Percentiles rank a stretch among this genome's conserved stretches.
Conservation (phyloP, 2,888 invertebrate species). For the Drosophila aldrichi region DNA sequence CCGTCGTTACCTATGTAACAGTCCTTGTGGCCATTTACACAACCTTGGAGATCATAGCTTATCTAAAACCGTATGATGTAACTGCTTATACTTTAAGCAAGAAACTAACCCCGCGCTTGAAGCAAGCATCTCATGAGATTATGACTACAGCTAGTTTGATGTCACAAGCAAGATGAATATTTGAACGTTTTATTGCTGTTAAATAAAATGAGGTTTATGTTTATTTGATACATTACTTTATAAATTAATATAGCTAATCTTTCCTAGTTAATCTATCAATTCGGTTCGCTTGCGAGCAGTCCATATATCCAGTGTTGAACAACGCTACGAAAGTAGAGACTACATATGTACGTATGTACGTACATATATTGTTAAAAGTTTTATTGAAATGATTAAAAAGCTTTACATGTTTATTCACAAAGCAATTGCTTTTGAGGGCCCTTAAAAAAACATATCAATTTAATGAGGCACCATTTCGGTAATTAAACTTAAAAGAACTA, state of each 20-base stretch:
- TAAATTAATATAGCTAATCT: background rate
- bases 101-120: constrained; percentile 39
- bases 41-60: constrained; percentile 53
- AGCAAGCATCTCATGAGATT: constrained; percentile 1
- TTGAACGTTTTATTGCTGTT: background rate
- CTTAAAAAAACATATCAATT: too few species aligned
- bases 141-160: constrained; percentile 65
- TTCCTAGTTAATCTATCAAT: background rate
- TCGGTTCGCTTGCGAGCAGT: background rate
- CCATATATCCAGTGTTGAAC: background rate
- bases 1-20: constrained; percentile 63
- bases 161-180: constrained; percentile 42
- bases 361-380: too few species aligned
- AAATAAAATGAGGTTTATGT: background rate
- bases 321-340: background rate
- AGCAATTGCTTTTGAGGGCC: too few species aligned
- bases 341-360: too few species aligned
- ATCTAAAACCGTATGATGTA: constrained; percentile 13
- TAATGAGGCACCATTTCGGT: too few species aligned
- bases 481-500: too few species aligned
- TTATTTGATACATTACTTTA: background rate
- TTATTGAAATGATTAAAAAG: too few species aligned
- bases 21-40: constrained; percentile 68
- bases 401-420: too few species aligned
- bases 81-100: constrained; percentile 11